Percentiles rank a stretch among this genome's conserved stretches.
Evolutionary conservation across 2,888 invertebrate species (phyloP).

Genomic region (Torymus auratus): DNA sequence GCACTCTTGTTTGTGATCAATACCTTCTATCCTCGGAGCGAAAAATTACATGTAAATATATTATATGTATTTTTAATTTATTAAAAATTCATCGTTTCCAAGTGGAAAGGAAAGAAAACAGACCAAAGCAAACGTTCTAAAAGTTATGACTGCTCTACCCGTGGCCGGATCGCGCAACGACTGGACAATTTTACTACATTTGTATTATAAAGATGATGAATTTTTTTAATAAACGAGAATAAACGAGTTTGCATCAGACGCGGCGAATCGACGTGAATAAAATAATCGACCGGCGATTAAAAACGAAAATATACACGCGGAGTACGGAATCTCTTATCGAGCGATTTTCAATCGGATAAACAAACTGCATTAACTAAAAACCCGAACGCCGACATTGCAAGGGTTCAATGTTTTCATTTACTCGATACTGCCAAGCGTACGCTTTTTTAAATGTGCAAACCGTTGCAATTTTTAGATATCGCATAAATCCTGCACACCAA

Average conservation of each 20-base stretch:
- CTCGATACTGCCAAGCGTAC: constrained; percentile 56
- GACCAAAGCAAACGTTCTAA: constrained; percentile 40
- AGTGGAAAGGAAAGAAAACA: neutral
- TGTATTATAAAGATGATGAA: constrained; percentile 9
- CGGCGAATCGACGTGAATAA: constrained; percentile 12
- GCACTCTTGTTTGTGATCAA: no score
- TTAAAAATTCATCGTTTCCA: constrained; percentile 8
- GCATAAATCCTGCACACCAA: neutral
- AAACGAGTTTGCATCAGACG: constrained; percentile 36
- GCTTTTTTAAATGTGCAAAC: constrained; percentile 36
- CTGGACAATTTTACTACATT: constrained; percentile 12
- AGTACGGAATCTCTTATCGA: constrained; percentile 37
- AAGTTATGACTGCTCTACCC: neutral
- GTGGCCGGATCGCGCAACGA: constrained; percentile 4
- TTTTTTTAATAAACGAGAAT: constrained; percentile 14
- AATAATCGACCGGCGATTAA: neutral
- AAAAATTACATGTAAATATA: constrained; percentile 27
- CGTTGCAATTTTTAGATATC: constrained; percentile 34
- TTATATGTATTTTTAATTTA: constrained; percentile 18
- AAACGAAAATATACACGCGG: neutral
- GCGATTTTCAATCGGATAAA: constrained; percentile 17
- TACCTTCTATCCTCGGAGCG: neutral
- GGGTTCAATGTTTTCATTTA: constrained; percentile 41
- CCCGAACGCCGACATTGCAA: neutral
- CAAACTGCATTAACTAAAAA: constrained; percentile 24